Percentiles rank a stretch among this genome's conserved stretches.
Evolutionary conservation across 2,888 invertebrate species (phyloP).

Genomic region (Mechanitis messenoides): DNA sequence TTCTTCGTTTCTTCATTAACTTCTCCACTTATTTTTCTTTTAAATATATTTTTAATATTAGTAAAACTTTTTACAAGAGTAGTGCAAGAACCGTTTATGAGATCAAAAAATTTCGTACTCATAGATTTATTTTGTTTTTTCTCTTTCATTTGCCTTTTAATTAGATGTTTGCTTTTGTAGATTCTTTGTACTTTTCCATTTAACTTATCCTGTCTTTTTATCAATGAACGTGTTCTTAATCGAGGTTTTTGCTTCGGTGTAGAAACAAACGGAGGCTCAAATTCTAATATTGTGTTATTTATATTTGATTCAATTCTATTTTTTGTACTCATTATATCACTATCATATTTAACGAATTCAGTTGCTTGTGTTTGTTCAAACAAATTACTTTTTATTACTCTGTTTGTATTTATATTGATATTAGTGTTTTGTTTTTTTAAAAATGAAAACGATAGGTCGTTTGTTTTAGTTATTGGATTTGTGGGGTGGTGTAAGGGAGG

Average conservation of each 20-base stretch:
- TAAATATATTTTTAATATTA: constrained; percentile 51
- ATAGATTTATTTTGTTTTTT: constrained; percentile 32
- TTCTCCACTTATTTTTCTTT: constrained; percentile 30
- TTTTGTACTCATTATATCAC: not conserved
- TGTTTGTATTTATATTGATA: not conserved
- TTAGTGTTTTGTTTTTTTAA: constrained; percentile 15
- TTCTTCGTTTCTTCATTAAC: constrained; percentile 15
- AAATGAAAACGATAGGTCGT: constrained; percentile 29
- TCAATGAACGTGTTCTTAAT: not conserved
- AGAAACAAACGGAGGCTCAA: constrained; percentile 47
- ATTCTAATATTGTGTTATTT: constrained; percentile 31
- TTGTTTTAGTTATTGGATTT: not conserved
- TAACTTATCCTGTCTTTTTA: constrained; percentile 8
- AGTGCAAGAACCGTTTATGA: constrained; percentile 58
- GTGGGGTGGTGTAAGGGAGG: too few species aligned
- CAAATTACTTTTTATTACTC: not conserved
- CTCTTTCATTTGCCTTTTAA: constrained; percentile 8
- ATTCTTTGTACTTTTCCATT: constrained; percentile 9
- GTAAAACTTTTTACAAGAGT: constrained; percentile 48
- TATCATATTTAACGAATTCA: not conserved
- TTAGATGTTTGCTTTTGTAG: constrained; percentile 15
- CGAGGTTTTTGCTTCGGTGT: constrained; percentile 42
- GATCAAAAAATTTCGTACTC: constrained; percentile 48
- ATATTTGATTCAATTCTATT: constrained; percentile 1
- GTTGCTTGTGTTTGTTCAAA: not conserved